Evolutionary conservation across 1,140 invertebrate genomes (phyloP), one percentile per base, ranked within the genome.

Genomic region (Laupala kohalensis): DNA sequence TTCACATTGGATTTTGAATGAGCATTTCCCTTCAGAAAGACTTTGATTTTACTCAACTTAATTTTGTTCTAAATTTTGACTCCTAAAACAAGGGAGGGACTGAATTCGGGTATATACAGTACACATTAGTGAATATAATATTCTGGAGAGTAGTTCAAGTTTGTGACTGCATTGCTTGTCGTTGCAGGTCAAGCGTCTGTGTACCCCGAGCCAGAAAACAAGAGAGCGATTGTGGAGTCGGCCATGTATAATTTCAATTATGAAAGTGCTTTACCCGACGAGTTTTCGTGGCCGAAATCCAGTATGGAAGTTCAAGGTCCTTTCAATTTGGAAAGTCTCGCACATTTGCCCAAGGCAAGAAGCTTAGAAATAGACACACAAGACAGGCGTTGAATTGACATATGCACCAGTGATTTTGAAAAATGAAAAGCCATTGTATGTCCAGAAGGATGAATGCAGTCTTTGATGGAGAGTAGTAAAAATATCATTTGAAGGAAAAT

Each of bases 241-340:
- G 88, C 91, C 78, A 86, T 92, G 84, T 94, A 92, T 79, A 89
- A 90, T 79, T 89, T 86, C 74, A 87, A 92, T 77, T 93, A 94
- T 77, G 89, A 92, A 78, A 85, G 85, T 73, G 88, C 91, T 71
- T 84, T 94, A 81, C 91, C 92, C 9, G 84, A 86, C 19, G 83
- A 86, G 25, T 94, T 92, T 83, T 80, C 85, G 26, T 94, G 92
- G 92, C 87, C 88, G 24, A 70, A 76, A 53, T 9, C 37, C 9
- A 13, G 9, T 53, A 2, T 53, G 37, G 37, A 53, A 13, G 19
- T 9, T 53, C 37, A n/a, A n/a, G n/a, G n/a, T 53, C 19, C 37
- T 19, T 19, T 53, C 37, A 53, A 19, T 53, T 53, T 9, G 19
- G 19, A 53, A 53, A 53, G 19, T 53, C 9, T 13, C 9, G 37